These are phyloP conservation scores for Tetanocera ferruginea DNA, from an alignment of 2,888 invertebrate genomes.

Conservation along the genomic window DNA sequence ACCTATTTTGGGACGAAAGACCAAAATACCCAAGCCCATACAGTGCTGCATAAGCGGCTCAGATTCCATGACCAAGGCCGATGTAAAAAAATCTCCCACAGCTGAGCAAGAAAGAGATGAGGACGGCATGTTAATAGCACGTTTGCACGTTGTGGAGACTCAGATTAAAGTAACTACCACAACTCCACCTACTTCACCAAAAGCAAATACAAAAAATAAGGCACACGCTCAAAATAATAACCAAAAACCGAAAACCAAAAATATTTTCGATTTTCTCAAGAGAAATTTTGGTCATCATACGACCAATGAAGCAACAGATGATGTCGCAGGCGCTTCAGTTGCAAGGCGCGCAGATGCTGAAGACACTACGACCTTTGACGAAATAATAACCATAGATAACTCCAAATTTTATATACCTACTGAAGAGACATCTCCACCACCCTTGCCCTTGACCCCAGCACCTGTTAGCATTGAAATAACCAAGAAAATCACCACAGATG, in stretches of 20 bases:
- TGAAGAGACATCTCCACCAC: conserved; percentile 52
- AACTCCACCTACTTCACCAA: conserved; percentile 59
- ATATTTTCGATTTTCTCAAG: conserved; percentile 69
- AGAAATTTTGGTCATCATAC: conserved; percentile 66
- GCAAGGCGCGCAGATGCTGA: conserved; percentile 52
- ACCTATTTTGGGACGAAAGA: conserved; percentile 54
- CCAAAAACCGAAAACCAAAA: conserved; percentile 62
- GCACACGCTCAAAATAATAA: conserved; percentile 28
- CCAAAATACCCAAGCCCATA: conserved; percentile 60
- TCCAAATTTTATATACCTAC: conserved; percentile 66
- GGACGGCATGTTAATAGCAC: conserved; percentile 61
- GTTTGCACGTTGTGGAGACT: conserved; percentile 65
- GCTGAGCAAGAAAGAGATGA: conserved; percentile 41
- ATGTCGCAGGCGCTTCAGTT: conserved; percentile 36
- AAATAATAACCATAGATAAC: conserved; percentile 60
- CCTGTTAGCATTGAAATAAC: conserved; percentile 67
- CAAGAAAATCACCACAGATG: conserved; percentile 64
- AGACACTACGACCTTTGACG: conserved; percentile 59
- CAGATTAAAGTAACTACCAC: conserved; percentile 66
- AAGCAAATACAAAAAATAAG: conserved; percentile 39
- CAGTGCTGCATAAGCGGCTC: conserved; percentile 57
- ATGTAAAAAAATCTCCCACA: conserved; percentile 16
- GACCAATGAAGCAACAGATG: conserved; percentile 48
- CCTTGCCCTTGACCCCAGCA: conserved; percentile 58
- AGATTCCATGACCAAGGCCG: conserved; percentile 58